Conservation (phyloP, 2,797 vertebrate genomes). For the Momotus momota region DNA sequence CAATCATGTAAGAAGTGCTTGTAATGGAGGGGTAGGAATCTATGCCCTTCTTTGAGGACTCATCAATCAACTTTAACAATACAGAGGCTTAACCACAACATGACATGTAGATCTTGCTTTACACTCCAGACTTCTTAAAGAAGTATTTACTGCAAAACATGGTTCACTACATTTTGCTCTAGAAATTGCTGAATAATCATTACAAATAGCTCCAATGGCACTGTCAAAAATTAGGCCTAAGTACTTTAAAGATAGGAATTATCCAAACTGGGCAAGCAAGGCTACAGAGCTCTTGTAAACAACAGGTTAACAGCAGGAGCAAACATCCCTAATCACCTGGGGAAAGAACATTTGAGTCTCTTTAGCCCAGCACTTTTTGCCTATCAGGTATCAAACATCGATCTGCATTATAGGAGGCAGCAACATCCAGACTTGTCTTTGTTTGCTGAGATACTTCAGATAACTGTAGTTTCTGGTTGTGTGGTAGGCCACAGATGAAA, state of each 20-base stretch:
- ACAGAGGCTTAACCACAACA: background rate
- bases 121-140: background rate
- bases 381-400: background rate
- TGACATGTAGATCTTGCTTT: background rate
- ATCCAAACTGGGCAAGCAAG: background rate
- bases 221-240: background rate
- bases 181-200: background rate
- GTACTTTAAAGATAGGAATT: background rate
- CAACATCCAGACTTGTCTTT: background rate
- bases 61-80: constrained; percentile 8
- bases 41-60: background rate
- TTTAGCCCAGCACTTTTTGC: background rate
- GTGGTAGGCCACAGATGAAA: background rate
- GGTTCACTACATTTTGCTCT: background rate
- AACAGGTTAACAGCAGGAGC: background rate
- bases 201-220: background rate
- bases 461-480: background rate
- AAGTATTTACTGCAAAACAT: background rate
- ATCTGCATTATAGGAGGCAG: background rate
- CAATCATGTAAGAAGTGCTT: background rate
- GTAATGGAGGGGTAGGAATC: background rate
- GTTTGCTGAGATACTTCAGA: background rate
- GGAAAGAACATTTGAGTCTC: background rate
- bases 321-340: background rate
- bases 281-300: background rate